Conservation (phyloP, 1,140 invertebrate genomes). For the Penaeus japonicus region DNA sequence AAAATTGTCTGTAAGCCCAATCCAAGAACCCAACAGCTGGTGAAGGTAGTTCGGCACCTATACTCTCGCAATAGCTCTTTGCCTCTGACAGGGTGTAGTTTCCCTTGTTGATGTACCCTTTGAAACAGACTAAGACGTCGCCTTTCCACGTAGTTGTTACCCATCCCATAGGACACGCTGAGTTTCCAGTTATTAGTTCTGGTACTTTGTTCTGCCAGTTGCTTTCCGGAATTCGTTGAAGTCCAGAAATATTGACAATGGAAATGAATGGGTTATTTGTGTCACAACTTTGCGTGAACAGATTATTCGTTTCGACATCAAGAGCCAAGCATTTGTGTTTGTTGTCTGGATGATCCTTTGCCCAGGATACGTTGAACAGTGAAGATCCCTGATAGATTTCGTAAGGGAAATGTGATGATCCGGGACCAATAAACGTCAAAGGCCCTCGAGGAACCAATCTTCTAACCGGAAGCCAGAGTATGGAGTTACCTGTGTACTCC, state of each 20-base stretch:
- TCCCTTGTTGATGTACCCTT: neutral
- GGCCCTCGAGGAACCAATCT: constrained; percentile 22
- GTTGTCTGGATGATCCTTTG: constrained; percentile 4
- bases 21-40: constrained; percentile 42
- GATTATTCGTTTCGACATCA: neutral
- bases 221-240: neutral
- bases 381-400: neutral
- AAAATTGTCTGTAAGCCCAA: constrained; percentile 29
- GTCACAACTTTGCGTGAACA: constrained; percentile 24
- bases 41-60: constrained; percentile 4
- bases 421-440: constrained; percentile 14
- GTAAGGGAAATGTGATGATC: neutral
- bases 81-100: constrained; percentile 20
- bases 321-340: constrained; percentile 35
- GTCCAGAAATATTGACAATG: constrained; percentile 3
- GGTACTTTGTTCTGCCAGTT: neutral
- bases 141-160: neutral
- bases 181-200: neutral
- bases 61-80: neutral
- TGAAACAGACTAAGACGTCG: constrained; percentile 16
- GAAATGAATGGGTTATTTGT: constrained; percentile 17
- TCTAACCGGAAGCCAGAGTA: constrained; percentile 35
- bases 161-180: neutral
- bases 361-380: constrained; percentile 39
- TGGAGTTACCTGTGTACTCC: neutral